Evolutionary conservation across 2,888 invertebrate species (phyloP), one percentile per base, ranked within the genome.

Genomic region (Corbicula japonica): DNA sequence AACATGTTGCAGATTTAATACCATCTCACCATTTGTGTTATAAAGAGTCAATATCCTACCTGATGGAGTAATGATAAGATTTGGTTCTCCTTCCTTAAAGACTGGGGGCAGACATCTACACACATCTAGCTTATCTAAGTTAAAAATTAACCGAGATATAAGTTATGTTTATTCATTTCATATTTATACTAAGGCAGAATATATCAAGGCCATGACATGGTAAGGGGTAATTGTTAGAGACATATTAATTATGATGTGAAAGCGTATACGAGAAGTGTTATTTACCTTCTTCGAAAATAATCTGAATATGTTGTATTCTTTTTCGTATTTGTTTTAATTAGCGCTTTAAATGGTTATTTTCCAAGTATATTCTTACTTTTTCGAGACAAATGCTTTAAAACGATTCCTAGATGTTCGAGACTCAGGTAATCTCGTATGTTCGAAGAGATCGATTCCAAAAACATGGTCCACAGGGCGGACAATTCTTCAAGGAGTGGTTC

Each of bases 11-110:
- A n/a, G n/a, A n/a, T n/a, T n/a, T n/a, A n/a, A n/a, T n/a, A n/a
- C n/a, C n/a, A n/a, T 41, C 10, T 41, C 15, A 15, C 15, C 10
- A 41, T 41, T 8, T 12, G 41, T 12, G 41, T n/a, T n/a, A 30
- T 23, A 26, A 6, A 1, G 30, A 48, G 30, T 18, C 15, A 15
- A 48, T 35, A 35, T 21, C 15, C 28, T 77, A 86, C 86, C 84
- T 66, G 85, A 80, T 8, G 87, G 85, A 70, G 89, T 90, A 21
- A 90, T 83, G 8, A 91, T 80, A 4, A 91, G 83, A 74, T 91
- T 90, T 32, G 90, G 91, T 69, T 71, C 63, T 48, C 89, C 88
- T 65, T 73, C 72, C 23, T 79, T 69, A 52, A 88, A 83, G 30
- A 79, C 76, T 21, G 80, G 79, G 63, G 88, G 85, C 18, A 88